A percentile compares a stretch with the other conserved stretches of the same genome.
phyloP scores from a whole-genome alignment of 2,113 vertebrate species.

The Podiceps cristatus region DNA sequence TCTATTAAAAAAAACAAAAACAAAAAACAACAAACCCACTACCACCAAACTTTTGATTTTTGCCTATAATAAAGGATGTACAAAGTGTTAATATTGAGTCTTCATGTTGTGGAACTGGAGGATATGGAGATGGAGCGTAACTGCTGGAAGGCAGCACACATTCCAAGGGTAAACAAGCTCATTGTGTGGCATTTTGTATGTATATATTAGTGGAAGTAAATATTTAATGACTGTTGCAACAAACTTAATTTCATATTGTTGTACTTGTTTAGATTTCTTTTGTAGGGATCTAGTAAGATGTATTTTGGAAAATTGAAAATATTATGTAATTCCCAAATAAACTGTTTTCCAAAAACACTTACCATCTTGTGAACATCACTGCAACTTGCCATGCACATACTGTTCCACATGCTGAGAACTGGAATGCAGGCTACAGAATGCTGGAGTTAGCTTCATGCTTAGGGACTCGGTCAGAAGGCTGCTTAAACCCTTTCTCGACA shows the following conservation, averaged over 20 bases:
- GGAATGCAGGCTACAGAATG: neutral
- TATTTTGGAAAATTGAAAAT: conserved; percentile 89
- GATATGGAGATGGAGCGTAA: conserved; percentile 15
- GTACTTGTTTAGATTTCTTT: conserved; percentile 85
- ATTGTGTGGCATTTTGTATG: conserved; percentile 79
- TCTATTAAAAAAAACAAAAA: neutral
- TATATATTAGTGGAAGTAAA: conserved; percentile 82
- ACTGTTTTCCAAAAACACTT: conserved; percentile 77
- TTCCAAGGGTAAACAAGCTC: conserved; percentile 77
- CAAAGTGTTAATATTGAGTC: conserved; percentile 73
- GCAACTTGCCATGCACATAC: neutral
- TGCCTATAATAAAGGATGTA: conserved; percentile 67
- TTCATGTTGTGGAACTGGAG: conserved; percentile 65
- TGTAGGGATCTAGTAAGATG: conserved; percentile 87
- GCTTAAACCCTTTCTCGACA: neutral
- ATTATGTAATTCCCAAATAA: conserved; percentile 80
- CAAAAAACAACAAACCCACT: neutral
- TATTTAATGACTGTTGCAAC: conserved; percentile 81
- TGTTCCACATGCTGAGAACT: neutral
- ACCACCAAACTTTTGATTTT: conserved; percentile 43
- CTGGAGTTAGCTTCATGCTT: neutral
- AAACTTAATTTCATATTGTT: conserved; percentile 87
- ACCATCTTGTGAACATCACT: neutral
- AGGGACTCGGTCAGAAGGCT: neutral
- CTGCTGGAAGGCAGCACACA: conserved; percentile 70